Conservation (phyloP, 30 jellyfish, hydroid and myxozoan genomes). For the Rhopilema esculentum region DNA sequence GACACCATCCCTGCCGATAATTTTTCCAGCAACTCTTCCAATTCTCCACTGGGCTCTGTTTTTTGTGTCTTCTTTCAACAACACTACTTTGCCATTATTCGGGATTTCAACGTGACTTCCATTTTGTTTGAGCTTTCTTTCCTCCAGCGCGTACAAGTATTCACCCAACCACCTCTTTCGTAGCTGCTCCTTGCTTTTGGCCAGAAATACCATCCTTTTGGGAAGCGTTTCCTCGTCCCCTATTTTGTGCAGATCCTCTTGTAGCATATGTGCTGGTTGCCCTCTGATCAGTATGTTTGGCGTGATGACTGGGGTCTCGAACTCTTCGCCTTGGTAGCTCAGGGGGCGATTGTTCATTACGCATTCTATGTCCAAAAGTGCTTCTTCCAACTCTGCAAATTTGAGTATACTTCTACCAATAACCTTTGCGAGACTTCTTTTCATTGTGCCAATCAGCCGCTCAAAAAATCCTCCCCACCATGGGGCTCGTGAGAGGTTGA, state of each 20-base stretch:
- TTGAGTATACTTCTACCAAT: conserved; percentile 36
- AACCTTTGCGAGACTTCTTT: conserved; percentile 46
- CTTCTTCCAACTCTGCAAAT: conserved; percentile 65
- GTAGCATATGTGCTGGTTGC: conserved; percentile 1
- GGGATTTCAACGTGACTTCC: conserved; percentile 8
- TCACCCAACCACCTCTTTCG: conserved; percentile 37
- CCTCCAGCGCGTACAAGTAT: conserved; percentile 43
- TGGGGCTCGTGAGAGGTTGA: conserved; percentile 74
- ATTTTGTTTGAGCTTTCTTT: conserved; percentile 19
- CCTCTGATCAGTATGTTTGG: conserved; percentile 49
- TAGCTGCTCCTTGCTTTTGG: conserved; percentile 48
- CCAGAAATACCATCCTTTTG: conserved; percentile 5
- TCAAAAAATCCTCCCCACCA: no score
- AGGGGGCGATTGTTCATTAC: conserved; percentile 74
- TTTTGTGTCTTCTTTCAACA: conserved; percentile 52
- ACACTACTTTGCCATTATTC: conserved; percentile 15
- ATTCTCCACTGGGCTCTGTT: conserved; percentile 44
- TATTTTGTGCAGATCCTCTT: conserved; percentile 23
- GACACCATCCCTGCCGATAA: conserved; percentile 56
- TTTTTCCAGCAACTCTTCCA: conserved; percentile 48
- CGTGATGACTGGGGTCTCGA: conserved; percentile 38
- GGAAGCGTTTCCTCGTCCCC: conserved; percentile 6
- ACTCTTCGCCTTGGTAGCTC: conserved; percentile 58
- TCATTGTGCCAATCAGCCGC: conserved; percentile 12
- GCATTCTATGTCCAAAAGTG: conserved; percentile 51